Percentiles rank a stretch among this genome's conserved stretches.
Evolutionary conservation across 2,113 vertebrate species (phyloP).

Genomic region (Nipponia nippon): DNA sequence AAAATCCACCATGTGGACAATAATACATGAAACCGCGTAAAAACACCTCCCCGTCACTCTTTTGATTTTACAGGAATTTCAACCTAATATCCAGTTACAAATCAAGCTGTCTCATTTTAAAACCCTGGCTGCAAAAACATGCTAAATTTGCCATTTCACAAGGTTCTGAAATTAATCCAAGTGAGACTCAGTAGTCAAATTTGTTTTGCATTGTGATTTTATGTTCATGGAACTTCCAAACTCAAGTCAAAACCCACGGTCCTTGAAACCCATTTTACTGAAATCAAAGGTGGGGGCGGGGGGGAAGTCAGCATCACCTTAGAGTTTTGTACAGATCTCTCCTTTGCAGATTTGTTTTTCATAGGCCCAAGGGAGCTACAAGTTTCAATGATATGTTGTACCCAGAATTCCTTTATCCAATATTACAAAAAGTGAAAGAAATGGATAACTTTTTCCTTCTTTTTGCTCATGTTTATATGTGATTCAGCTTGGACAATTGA

Average conservation of each 20-base stretch:
- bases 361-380: neutral
- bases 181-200: neutral
- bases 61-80: neutral
- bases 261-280: neutral
- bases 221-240: neutral
- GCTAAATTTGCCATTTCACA: conserved; percentile 7
- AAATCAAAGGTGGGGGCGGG: neutral
- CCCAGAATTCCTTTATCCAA: neutral
- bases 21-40: neutral
- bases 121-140: neutral
- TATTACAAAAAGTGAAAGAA: neutral
- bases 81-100: neutral
- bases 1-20: neutral
- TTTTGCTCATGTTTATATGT: neutral
- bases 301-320: neutral
- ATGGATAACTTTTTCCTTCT: rapidly evolving
- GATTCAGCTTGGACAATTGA: neutral
- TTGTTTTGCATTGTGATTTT: neutral
- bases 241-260: neutral
- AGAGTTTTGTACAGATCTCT: neutral
- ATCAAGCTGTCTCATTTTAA: neutral
- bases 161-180: neutral
- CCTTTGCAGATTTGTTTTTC: neutral
- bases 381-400: neutral
- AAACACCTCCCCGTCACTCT: neutral